These are phyloP conservation scores for Enteromius paludinosus DNA, from an alignment of 2,797 vertebrate genomes.

Conservation along the genomic window DNA sequence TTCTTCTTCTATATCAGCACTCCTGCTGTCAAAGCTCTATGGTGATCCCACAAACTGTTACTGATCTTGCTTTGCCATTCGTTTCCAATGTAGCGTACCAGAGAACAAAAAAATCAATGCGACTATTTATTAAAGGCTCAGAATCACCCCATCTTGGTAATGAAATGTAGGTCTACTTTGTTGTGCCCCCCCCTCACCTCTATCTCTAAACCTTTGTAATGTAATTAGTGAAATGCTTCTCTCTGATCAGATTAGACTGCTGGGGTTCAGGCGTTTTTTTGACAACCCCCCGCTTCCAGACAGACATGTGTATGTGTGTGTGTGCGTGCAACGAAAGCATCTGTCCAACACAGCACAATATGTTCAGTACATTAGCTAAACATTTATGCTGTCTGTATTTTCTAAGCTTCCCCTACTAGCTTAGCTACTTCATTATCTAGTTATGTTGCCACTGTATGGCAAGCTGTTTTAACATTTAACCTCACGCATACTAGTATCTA, in stretches of 20 bases:
- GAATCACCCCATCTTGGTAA: conserved; percentile 25
- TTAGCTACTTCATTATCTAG: conserved; percentile 1
- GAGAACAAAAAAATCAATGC: conserved; percentile 21
- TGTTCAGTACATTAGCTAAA: conserved; percentile 21
- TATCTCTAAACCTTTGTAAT: conserved; percentile 57
- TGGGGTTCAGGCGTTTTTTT: conserved; percentile 57
- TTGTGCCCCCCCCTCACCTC: neutral
- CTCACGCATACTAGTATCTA: neutral
- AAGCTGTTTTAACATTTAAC: neutral
- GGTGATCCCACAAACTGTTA: neutral
- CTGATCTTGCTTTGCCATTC: neutral
- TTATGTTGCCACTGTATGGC: neutral
- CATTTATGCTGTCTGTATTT: conserved; percentile 19
- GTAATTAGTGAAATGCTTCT: conserved; percentile 69
- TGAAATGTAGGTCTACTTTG: neutral
- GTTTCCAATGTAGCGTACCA: neutral
- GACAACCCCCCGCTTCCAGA: conserved; percentile 56
- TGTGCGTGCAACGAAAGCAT: conserved; percentile 18
- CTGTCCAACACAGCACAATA: conserved; percentile 37
- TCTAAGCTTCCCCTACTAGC: neutral
- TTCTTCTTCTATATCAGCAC: neutral
- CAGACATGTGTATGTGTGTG: conserved; percentile 13
- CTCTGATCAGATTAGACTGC: conserved; percentile 73
- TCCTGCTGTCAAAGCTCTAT: neutral
- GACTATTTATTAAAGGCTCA: conserved; percentile 6